Evolutionary conservation across 2,797 vertebrate species (phyloP).

Genomic region (Heterohyrax brucei): DNA sequence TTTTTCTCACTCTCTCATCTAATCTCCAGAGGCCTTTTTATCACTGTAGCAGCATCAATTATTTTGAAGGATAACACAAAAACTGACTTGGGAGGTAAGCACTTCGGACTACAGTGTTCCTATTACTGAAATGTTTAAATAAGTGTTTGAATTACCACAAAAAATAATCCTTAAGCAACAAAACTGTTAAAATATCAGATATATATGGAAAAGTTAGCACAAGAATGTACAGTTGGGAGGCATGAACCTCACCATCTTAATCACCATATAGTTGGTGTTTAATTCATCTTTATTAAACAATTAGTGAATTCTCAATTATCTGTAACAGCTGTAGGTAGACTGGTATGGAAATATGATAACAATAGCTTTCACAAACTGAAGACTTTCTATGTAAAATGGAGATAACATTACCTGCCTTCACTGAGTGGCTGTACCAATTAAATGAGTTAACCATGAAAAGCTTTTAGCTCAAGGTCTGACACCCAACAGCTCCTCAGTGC

Average conservation of each 20-base stretch:
- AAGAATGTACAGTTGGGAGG: slow-evolving; percentile 15
- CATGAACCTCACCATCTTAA: slow-evolving; percentile 20
- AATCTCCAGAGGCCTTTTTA: neutral
- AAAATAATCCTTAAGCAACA: neutral
- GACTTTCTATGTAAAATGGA: neutral
- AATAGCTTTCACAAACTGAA: neutral
- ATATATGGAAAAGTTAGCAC: slow-evolving; percentile 10
- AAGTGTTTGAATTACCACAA: neutral
- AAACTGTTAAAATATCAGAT: slow-evolving; percentile 39
- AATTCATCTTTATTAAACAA: slow-evolving; percentile 33
- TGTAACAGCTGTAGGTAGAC: neutral
- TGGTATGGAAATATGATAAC: neutral
- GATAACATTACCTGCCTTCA: neutral
- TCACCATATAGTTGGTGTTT: neutral
- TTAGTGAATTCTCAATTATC: slow-evolving; percentile 13
- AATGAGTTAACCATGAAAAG: slow-evolving; percentile 29
- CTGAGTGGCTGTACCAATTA: neutral
- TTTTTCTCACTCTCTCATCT: neutral
- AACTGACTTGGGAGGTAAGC: neutral
- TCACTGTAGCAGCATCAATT: neutral
- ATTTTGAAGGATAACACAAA: slow-evolving; percentile 46
- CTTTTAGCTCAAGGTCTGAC: neutral
- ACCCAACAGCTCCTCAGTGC: neutral
- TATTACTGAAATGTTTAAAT: slow-evolving; percentile 16
- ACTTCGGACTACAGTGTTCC: neutral